Base-by-base conservation (phyloP, 1,140 invertebrate species). In the Drosophila azteca region DNA sequence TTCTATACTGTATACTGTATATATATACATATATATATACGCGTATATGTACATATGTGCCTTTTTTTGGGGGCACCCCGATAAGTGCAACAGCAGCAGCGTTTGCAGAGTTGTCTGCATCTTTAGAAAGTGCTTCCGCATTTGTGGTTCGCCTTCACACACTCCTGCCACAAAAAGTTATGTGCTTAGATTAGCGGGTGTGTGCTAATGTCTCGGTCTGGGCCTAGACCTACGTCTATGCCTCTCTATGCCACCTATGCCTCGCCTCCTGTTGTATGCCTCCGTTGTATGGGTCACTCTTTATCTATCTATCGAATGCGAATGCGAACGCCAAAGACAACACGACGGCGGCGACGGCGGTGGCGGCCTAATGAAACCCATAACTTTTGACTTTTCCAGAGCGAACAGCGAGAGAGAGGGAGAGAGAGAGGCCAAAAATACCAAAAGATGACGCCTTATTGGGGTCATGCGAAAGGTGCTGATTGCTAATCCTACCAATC, bases 121-220 rank as follows among this genome's bases (percentile, higher is more conserved):
- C 65, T 84, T 85, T 87, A 68, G 78, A 87, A 87, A 87, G 82
- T 85, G 82, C 82, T 88, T 87, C 83, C 83, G 83, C 83, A 88
- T 87, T 87, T 77, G 70, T 46, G 54, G 64, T 45, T 51, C 53
- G 52, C 48, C 39, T 60, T 50, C 60, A 53, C 61, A 63, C 35
- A n/a, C 24, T 26, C 15, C 15, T 59, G 15, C 35, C 35, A 39
- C 35, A 15, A 31, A 39, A 81, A 87, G 72, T 83, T 87, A 87
- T 87, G 84, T 83, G 79, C 67, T 65, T 46, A 83, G 83, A 87
- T 87, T 87, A 87, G 83, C 83, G 83, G 79, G 84, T 88, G 83
- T 88, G 82, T 85, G 82, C 79, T 85, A 85, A 88, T 85, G 55
- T 68, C n/a, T 55, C 43, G 49, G 44, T 49, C 17, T 44, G n/a